Evolutionary conservation across 2,113 vertebrate species (phyloP).

Genomic region (Ciconia boyciana): DNA sequence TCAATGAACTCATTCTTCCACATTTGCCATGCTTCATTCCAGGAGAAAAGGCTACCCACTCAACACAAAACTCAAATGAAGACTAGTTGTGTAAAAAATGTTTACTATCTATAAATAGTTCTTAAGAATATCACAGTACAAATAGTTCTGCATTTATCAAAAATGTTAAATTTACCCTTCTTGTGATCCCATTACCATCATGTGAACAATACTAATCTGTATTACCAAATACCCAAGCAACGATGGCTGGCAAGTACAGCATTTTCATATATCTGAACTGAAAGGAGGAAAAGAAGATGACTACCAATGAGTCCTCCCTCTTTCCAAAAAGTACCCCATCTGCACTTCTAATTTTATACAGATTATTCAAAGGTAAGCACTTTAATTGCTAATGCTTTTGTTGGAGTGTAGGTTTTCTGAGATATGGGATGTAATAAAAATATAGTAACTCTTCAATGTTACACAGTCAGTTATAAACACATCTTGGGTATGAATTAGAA

Average conservation of each 20-base stretch:
- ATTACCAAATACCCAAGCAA: background rate
- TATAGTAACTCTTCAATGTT: background rate
- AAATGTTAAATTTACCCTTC: background rate
- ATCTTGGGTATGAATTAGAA: background rate
- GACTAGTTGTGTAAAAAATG: background rate
- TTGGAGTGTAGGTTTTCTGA: background rate
- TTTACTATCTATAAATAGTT: background rate
- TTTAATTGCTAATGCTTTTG: background rate
- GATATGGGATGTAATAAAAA: rapidly evolving
- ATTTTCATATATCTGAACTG: background rate
- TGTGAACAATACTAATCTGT: background rate
- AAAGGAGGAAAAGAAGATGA: background rate
- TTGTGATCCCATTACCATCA: background rate
- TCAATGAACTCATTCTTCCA: background rate
- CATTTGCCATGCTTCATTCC: background rate
- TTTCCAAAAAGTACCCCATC: background rate
- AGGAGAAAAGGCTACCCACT: background rate
- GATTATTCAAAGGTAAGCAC: background rate
- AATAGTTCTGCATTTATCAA: background rate
- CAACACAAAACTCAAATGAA: background rate
- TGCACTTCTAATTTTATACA: background rate
- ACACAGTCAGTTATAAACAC: background rate
- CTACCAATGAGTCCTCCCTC: background rate
- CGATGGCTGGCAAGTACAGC: background rate
- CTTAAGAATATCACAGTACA: background rate